These are phyloP conservation scores for Bombus cullumanus DNA, from an alignment of 1,140 invertebrate genomes.

Conservation along the genomic window DNA sequence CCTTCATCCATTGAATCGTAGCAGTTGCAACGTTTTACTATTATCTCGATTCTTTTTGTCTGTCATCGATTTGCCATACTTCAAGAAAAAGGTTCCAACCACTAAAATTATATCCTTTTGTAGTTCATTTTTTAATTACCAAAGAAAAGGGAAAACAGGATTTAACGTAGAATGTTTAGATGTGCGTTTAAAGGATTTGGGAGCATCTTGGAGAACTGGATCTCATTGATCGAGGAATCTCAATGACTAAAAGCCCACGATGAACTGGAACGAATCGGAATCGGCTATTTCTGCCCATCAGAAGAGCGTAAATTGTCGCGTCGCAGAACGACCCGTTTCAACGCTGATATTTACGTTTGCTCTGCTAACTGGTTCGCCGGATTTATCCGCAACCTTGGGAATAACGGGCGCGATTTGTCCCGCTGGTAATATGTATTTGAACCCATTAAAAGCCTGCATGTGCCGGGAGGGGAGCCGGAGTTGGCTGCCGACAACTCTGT, in stretches of 20 bases:
- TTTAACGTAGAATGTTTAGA: too few relatives aligned
- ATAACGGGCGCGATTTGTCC: conserved; percentile 48
- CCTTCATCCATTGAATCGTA: background rate
- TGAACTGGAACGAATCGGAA: background rate
- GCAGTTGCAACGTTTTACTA: too few relatives aligned
- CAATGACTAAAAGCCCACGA: background rate
- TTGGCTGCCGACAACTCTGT: conserved; percentile 62
- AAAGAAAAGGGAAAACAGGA: too few relatives aligned
- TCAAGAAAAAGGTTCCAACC: too few relatives aligned
- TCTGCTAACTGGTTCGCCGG: conserved; percentile 15
- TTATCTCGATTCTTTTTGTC: too few relatives aligned
- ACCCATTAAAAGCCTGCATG: conserved; percentile 43
- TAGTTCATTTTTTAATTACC: too few relatives aligned
- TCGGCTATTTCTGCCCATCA: conserved; percentile 25
- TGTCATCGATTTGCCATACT: too few relatives aligned
- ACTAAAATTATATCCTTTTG: too few relatives aligned
- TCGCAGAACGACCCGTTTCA: conserved; percentile 16
- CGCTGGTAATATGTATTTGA: conserved; percentile 34
- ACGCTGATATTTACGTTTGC: conserved; percentile 20
- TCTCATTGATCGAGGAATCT: background rate
- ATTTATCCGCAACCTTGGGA: conserved; percentile 53
- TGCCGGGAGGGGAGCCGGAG: conserved; percentile 5
- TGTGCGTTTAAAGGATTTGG: too few relatives aligned
- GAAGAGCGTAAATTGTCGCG: conserved; percentile 26
- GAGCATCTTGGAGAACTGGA: too few relatives aligned